Evolutionary conservation across 1,140 invertebrate species (phyloP), one percentile per base, ranked within the genome.

Genomic region (Drosophila ficusphila): DNA sequence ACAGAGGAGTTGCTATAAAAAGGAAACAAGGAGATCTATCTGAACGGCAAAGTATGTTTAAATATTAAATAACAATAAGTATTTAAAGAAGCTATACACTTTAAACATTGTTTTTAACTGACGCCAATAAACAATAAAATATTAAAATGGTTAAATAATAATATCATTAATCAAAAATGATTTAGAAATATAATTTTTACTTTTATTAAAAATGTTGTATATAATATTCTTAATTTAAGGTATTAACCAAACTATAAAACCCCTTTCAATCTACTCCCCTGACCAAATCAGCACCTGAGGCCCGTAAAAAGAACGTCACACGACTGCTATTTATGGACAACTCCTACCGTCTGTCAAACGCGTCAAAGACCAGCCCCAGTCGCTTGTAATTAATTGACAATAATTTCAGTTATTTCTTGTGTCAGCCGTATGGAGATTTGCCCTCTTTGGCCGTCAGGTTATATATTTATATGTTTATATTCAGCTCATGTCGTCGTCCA

Each of bases 291-390:
- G 52, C 75, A 86, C 67, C 81, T 79, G 72, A 86, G 76, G 70
- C 46, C 18, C 25, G 47, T 38, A 5, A n/a, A 57, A 23, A 62
- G 56, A 47, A 64, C 60, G 60, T 85, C 70, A 52, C 61, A 77
- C 72, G 73, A 56, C 64, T 81, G 36, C 64, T 52, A 19, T 88
- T 89, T 53, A 76, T 76, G 52, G 71, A 51, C 48, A 72, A 88
- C 82, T 88, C 82, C 82, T 88, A 88, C 82, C 78, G 82, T 88
- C 61, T 88, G 83, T 89, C 83, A 86, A 88, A 88, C 69, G 76
- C 81, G 56, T 77, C 81, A 88, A 75, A 82, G 46, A 81, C 82
- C 72, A 64, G 72, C 76, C 53, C 76, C 57, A 60, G 82, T 52
- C 57, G 46, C 77, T 78, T 88, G 65, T 88, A 89, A 88, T 89